Conservation (phyloP, 2,113 vertebrate genomes). For the Leucosticte australis region DNA sequence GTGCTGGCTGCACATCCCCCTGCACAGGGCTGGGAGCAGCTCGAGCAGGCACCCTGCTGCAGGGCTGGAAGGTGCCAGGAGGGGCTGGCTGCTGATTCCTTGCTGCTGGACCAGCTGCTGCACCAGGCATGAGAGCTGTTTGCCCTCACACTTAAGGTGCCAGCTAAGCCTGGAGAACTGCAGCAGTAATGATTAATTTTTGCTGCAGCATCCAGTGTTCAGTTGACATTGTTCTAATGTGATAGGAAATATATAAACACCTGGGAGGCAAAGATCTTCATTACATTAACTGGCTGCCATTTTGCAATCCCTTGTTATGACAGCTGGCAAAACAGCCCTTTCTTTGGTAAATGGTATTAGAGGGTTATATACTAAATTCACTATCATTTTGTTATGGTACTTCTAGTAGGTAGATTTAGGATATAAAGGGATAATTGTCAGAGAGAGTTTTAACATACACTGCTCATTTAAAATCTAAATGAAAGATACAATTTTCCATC, state of each 20-base stretch:
- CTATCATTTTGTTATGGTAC: not conserved
- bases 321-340: not conserved
- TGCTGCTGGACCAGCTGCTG: not conserved
- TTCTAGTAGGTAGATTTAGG: not conserved
- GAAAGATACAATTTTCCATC: not conserved
- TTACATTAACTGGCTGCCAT: not conserved
- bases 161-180: not conserved
- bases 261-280: not conserved
- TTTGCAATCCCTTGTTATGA: not conserved
- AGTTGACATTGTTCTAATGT: not conserved
- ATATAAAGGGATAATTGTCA: not conserved
- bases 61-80: not conserved
- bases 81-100: not conserved
- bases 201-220: not conserved
- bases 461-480: constrained; percentile 3
- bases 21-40: not conserved
- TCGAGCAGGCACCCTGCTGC: accelerated
- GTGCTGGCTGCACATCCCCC: not conserved
- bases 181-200: not conserved
- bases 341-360: not conserved
- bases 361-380: not conserved
- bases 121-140: not conserved
- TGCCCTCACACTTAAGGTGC: not conserved
- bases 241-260: not conserved
- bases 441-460: not conserved